Conservation (phyloP, 2,113 vertebrate genomes). For the Cavia porcellus region DNA sequence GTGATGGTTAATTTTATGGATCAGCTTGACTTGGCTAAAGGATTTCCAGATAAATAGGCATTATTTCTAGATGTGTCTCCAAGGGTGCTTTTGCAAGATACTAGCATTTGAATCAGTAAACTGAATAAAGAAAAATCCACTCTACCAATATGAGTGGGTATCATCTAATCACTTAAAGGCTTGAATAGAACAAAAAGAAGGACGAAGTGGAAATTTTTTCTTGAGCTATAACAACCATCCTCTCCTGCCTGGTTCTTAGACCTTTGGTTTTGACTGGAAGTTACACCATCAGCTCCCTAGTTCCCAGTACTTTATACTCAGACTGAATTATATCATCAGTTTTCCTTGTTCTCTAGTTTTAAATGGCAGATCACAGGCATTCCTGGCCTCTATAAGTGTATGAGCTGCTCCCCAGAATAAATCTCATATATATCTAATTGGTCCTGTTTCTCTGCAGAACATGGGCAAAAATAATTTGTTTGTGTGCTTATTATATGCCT, state of each 20-base stretch:
- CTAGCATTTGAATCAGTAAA: not conserved
- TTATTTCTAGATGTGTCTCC: not conserved
- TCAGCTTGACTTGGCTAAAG: not conserved
- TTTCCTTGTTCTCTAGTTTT: not conserved
- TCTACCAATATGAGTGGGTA: not conserved
- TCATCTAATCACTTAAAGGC: not conserved
- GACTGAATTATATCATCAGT: not conserved
- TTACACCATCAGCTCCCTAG: not conserved
- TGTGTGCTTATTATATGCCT: conserved; percentile 5
- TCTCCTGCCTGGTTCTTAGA: not conserved
- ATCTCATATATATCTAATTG: not conserved
- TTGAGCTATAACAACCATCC: not conserved
- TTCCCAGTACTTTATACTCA: not conserved
- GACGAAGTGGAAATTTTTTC: not conserved
- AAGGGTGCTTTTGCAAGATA: not conserved
- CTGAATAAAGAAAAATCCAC: not conserved
- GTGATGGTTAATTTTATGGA: conserved; percentile 19
- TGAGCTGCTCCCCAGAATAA: not conserved
- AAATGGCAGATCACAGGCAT: not conserved
- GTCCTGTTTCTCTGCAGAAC: not conserved
- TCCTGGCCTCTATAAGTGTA: not conserved
- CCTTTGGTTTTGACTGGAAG: not conserved
- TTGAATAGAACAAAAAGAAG: not conserved
- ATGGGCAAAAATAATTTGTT: not conserved
- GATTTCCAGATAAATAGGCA: not conserved